Evolutionary conservation across 2,113 vertebrate genomes (phyloP), one percentile per base, ranked within the genome.

Genomic region (Ranitomeya imitator): DNA sequence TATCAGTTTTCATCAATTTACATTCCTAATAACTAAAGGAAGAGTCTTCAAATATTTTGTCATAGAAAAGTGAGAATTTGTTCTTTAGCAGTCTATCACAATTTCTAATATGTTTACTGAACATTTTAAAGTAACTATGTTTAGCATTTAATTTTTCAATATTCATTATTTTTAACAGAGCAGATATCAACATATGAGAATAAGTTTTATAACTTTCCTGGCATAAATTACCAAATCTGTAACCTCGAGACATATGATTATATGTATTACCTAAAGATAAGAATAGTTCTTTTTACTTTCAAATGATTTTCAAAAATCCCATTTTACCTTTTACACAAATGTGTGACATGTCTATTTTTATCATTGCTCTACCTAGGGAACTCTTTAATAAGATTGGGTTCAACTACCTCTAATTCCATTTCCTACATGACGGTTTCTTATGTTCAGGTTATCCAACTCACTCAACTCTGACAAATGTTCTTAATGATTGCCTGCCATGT

Each of bases 401-500:
- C 23, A 37, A 61, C 59, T 63, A 5, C 18, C 16, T 83, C 26
- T 83, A 65, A 83, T 83, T 83, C 51, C 12, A 83, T 65, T 84
- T 69, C 51, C 14, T 71, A 54, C 14, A 55, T 84, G 82, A 71
- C 65, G 65, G 51, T 69, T 83, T 54, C 37, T 71, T 23, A 84
- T 67, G 65, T 55, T 71, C 51, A 84, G 63, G 63, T 69, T 84
- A 55, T 84, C 67, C 60, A 19, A 84, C 63, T 69, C 19, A 71
- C 23, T 84, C 63, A 69, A 55, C 45, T 52, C 82, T 84, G 63
- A 84, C 82, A 71, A 84, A 84, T 84, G 82, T 84, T 67, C 23
- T 84, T 84, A 84, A 84, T 84, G 82, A 84, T 84, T 84, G 82
- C 45, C 63, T 84, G 82, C 82, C 63, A 71, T 71, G 82, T 54